These are phyloP conservation scores for Pogonus chalceus DNA, from an alignment of 1,140 invertebrate genomes.

Conservation along the genomic window DNA sequence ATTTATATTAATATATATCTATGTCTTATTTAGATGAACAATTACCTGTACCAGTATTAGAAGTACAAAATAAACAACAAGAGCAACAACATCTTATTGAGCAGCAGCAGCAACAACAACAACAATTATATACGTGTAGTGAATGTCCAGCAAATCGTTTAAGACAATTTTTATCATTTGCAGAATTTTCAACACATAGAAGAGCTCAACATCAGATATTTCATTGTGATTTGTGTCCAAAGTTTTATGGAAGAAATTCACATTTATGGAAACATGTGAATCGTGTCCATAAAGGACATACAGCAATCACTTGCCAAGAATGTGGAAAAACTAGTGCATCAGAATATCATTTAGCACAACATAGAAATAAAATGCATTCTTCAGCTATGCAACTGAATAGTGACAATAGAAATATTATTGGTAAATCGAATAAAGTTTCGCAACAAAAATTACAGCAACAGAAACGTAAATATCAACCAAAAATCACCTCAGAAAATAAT, in stretches of 20 bases:
- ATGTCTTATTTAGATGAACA: no score
- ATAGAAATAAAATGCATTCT: slow-evolving; percentile 48
- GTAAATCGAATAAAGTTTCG: slow-evolving; percentile 17
- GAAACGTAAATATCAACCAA: not conserved
- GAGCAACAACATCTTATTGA: no score
- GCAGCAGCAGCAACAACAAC: no score
- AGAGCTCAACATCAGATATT: slow-evolving; percentile 43
- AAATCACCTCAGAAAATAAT: not conserved
- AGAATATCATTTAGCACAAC: slow-evolving; percentile 45
- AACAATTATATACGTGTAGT: no score
- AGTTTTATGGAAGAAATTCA: slow-evolving; percentile 49
- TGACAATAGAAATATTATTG: slow-evolving; percentile 15
- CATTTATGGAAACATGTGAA: slow-evolving; percentile 56
- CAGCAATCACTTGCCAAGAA: slow-evolving; percentile 47
- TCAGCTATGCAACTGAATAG: slow-evolving; percentile 33
- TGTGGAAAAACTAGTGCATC: slow-evolving; percentile 50
- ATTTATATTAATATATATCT: no score
- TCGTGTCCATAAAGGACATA: slow-evolving; percentile 48
- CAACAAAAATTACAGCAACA: not conserved
- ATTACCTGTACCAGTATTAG: no score
- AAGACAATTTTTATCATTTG: slow-evolving; percentile 38
- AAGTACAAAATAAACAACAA: no score
- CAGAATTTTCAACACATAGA: slow-evolving; percentile 45
- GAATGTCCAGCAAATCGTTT: no score
- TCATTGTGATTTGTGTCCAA: slow-evolving; percentile 52